These are phyloP conservation scores for Mimumesa dahlbomi DNA, from an alignment of 2,888 invertebrate genomes.

Conservation along the genomic window DNA sequence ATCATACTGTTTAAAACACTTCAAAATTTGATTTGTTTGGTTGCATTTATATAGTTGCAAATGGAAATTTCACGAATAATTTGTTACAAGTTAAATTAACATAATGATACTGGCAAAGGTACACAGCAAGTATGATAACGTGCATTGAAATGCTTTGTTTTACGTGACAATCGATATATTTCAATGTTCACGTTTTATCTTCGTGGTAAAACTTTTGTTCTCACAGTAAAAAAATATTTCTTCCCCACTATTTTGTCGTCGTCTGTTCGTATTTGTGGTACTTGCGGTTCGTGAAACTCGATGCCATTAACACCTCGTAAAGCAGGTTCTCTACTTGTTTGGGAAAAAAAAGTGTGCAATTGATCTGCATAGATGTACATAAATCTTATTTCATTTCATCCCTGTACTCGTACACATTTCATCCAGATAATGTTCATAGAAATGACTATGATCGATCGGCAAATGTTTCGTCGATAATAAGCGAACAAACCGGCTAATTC, in stretches of 20 bases:
- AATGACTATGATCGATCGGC: not conserved
- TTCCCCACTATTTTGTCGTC: slow-evolving; percentile 18
- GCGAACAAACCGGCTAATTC: slow-evolving; percentile 2
- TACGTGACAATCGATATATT: not conserved
- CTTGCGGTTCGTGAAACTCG: slow-evolving; percentile 36
- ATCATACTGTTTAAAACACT: too few relatives aligned
- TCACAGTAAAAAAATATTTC: not conserved
- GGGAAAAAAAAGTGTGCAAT: not conserved
- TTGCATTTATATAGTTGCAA: too few relatives aligned
- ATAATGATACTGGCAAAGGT: too few relatives aligned
- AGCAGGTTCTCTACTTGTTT: slow-evolving; percentile 10
- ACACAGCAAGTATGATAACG: too few relatives aligned
- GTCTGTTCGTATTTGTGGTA: slow-evolving; percentile 16
- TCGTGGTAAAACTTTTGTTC: not conserved
- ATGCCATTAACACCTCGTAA: slow-evolving; percentile 19
- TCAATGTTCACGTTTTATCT: not conserved
- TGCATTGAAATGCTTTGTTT: too few relatives aligned
- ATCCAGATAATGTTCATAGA: too few relatives aligned
- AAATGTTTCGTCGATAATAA: too few relatives aligned
- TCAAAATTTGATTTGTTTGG: too few relatives aligned
- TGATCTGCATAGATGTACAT: not conserved
- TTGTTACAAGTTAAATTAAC: too few relatives aligned
- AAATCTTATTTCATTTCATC: not conserved
- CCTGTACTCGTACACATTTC: too few relatives aligned
- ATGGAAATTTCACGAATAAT: too few relatives aligned